Percentiles rank a stretch among this genome's conserved stretches.
These are phyloP conservation scores for Plagodis pulveraria DNA, from an alignment of 2,888 invertebrate genomes.

Conservation along the genomic window DNA sequence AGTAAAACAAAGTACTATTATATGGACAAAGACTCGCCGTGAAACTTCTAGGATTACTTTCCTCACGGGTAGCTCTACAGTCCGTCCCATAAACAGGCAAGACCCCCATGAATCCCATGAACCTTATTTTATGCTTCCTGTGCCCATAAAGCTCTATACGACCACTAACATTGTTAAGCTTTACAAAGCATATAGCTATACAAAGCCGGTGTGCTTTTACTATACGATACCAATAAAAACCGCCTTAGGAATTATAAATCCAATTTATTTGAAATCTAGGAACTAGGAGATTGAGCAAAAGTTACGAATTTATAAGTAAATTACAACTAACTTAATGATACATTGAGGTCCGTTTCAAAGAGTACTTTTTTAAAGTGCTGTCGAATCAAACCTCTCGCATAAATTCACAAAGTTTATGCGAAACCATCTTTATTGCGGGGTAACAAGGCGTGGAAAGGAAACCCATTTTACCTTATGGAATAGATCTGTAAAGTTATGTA, in stretches of 20 bases:
- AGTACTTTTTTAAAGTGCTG: slow-evolving; percentile 55
- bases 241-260: slow-evolving; percentile 13
- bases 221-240: slow-evolving; percentile 31
- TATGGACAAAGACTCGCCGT: too few species aligned
- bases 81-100: slow-evolving; percentile 40
- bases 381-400: slow-evolving; percentile 49
- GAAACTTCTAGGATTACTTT: background rate
- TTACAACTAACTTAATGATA: slow-evolving; percentile 11
- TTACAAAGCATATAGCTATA: slow-evolving; percentile 28
- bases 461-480: slow-evolving; percentile 5
- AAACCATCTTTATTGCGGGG: slow-evolving; percentile 47
- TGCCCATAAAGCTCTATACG: slow-evolving; percentile 38
- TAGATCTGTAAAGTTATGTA: slow-evolving; percentile 23
- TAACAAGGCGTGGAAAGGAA: slow-evolving; percentile 56
- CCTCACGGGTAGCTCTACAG: background rate
- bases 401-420: slow-evolving; percentile 10
- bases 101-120: slow-evolving; percentile 47
- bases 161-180: slow-evolving; percentile 27
- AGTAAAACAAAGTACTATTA: too few species aligned
- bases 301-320: slow-evolving; percentile 6
- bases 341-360: slow-evolving; percentile 52
- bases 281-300: slow-evolving; percentile 36
- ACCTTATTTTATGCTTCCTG: slow-evolving; percentile 41
- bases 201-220: slow-evolving; percentile 29
- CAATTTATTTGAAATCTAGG: slow-evolving; percentile 30